These are phyloP conservation scores for Drosophila colorata DNA, from an alignment of 2,888 invertebrate species.

Conservation along the genomic window DNA sequence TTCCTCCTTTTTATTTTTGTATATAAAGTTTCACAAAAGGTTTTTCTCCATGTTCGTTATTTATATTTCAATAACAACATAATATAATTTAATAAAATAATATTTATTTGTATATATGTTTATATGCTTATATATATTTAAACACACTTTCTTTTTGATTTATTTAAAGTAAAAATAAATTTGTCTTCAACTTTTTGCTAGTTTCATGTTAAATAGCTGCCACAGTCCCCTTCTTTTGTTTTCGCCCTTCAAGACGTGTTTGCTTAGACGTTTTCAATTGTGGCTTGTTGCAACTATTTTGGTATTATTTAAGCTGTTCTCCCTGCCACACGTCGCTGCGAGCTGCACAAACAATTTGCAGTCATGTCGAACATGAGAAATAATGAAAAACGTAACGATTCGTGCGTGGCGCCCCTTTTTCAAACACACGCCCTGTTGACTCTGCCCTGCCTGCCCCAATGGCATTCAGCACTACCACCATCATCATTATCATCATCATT, in stretches of 20 bases:
- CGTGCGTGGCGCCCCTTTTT: conserved; percentile 57
- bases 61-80: too few species aligned
- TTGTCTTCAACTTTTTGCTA: too few species aligned
- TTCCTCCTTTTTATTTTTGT: too few species aligned
- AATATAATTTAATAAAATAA: too few species aligned
- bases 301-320: background rate
- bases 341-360: conserved; percentile 69
- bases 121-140: too few species aligned
- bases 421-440: conserved; percentile 3
- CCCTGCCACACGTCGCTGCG: background rate
- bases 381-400: conserved; percentile 79
- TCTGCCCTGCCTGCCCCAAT: conserved; percentile 10
- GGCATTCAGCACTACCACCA: conserved; percentile 25
- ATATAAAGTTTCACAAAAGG: too few species aligned
- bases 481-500: conserved; percentile 5
- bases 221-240: too few species aligned
- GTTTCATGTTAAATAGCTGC: too few species aligned
- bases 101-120: background rate
- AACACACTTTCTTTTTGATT: too few species aligned
- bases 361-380: conserved; percentile 82
- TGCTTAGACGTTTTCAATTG: background rate
- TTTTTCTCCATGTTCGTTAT: too few species aligned
- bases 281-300: conserved; percentile 8
- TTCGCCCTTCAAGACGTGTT: background rate
- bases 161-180: too few species aligned